Evolutionary conservation across 2,797 vertebrate genomes (phyloP).

Genomic region (Cirrhinus mrigala): DNA sequence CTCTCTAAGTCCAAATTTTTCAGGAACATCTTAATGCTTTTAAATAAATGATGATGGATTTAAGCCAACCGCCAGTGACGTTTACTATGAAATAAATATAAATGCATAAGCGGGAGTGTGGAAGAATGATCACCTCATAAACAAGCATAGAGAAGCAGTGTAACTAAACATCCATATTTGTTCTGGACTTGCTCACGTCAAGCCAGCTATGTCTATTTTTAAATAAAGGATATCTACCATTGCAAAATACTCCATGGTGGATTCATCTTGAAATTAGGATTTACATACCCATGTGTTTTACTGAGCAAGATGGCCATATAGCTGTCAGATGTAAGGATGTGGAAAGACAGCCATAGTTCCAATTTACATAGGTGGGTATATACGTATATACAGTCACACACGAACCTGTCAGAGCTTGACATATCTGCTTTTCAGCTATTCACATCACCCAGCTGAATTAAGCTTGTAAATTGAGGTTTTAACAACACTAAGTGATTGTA

Average conservation of each 20-base stretch:
- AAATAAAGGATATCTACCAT: constrained; percentile 41
- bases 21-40: constrained; percentile 47
- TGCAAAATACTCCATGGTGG: constrained; percentile 48
- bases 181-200: constrained; percentile 26
- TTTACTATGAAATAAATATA: constrained; percentile 58
- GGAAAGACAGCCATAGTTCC: constrained; percentile 9
- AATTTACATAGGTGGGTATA: constrained; percentile 37
- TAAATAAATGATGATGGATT: constrained; percentile 57
- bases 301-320: constrained; percentile 25
- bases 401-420: constrained; percentile 19
- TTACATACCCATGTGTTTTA: constrained; percentile 38
- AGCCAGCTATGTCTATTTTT: constrained; percentile 55
- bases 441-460: constrained; percentile 21
- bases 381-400: constrained; percentile 14
- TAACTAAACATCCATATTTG: constrained; percentile 61
- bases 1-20: constrained; percentile 39
- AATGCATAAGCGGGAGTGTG: constrained; percentile 37
- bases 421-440: not conserved
- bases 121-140: constrained; percentile 37
- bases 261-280: constrained; percentile 50
- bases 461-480: constrained; percentile 26
- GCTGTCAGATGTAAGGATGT: constrained; percentile 17
- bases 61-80: constrained; percentile 37
- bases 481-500: constrained; percentile 38
- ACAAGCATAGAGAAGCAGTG: constrained; percentile 17